Conservation (phyloP, 2,797 vertebrate species). For the Hafferia zeledoni region DNA sequence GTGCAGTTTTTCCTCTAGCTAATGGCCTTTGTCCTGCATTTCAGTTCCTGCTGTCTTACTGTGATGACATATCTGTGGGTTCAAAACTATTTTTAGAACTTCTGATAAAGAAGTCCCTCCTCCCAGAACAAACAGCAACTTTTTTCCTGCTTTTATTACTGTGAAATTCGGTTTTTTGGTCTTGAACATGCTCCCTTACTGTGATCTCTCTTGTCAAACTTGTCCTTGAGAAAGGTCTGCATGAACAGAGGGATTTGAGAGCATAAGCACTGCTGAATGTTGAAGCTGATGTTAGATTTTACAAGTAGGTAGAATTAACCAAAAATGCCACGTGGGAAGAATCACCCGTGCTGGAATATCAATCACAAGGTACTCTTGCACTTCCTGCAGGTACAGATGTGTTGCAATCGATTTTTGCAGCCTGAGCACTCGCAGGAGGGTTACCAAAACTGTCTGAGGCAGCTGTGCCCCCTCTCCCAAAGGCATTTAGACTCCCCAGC, state of each 20-base stretch:
- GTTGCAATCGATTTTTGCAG: neutral
- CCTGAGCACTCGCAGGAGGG: neutral
- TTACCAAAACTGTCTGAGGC: neutral
- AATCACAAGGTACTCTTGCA: neutral
- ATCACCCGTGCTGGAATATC: neutral
- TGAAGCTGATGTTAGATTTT: neutral
- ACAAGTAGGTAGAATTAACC: neutral
- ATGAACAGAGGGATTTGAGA: neutral
- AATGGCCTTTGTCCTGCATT: neutral
- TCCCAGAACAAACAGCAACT: neutral
- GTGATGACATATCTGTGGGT: fast-evolving
- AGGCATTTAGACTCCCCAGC: no score
- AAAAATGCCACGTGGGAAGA: neutral
- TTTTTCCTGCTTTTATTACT: neutral
- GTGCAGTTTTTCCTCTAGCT: neutral
- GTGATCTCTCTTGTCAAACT: neutral
- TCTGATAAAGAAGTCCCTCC: neutral
- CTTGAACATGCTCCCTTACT: neutral
- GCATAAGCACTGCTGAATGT: neutral
- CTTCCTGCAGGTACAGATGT: neutral
- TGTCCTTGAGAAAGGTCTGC: neutral
- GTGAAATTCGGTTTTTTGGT: fast-evolving
- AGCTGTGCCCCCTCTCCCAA: neutral
- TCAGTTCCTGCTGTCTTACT: neutral
- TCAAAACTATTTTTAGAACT: neutral